These are phyloP conservation scores for Bubo blakistoni DNA, from an alignment of 2,113 vertebrate genomes.

Conservation along the genomic window DNA sequence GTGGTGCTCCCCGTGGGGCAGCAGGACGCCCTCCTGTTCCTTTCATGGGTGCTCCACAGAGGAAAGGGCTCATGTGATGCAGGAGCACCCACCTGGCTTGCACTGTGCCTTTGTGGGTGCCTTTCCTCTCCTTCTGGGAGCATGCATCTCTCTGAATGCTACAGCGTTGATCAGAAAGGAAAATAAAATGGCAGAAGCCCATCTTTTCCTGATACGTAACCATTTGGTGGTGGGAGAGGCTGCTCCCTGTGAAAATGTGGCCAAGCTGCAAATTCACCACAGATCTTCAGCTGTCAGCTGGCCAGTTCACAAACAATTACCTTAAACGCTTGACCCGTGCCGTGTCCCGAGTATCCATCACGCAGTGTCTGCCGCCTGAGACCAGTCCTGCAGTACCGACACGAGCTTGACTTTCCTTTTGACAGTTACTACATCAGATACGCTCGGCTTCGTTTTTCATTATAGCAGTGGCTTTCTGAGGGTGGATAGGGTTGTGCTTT, in stretches of 20 bases:
- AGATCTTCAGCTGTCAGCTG: background rate
- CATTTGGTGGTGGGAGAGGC: background rate
- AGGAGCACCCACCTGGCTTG: background rate
- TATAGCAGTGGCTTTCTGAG: background rate
- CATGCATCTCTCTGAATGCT: background rate
- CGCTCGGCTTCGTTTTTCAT: background rate
- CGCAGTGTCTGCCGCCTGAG: background rate
- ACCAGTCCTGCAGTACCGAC: background rate
- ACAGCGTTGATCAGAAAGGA: background rate
- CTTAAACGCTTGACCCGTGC: background rate
- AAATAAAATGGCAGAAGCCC: background rate
- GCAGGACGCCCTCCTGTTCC: background rate
- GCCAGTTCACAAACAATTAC: constrained; percentile 6
- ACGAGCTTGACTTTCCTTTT: background rate
- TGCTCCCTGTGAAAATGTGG: background rate
- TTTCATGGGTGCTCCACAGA: fast-evolving
- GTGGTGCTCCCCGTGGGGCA: fast-evolving
- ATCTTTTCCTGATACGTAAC: background rate
- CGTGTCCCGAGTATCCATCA: background rate
- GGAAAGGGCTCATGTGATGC: background rate
- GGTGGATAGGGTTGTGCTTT: background rate
- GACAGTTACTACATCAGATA: background rate
- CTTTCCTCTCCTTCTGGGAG: background rate
- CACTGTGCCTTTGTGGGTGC: background rate
- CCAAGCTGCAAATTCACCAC: background rate